Percentiles rank a stretch among this genome's conserved stretches.
phyloP scores from a whole-genome alignment of 53 echinoderm and acorn worm genomes.

The Echinometra lucunter region DNA sequence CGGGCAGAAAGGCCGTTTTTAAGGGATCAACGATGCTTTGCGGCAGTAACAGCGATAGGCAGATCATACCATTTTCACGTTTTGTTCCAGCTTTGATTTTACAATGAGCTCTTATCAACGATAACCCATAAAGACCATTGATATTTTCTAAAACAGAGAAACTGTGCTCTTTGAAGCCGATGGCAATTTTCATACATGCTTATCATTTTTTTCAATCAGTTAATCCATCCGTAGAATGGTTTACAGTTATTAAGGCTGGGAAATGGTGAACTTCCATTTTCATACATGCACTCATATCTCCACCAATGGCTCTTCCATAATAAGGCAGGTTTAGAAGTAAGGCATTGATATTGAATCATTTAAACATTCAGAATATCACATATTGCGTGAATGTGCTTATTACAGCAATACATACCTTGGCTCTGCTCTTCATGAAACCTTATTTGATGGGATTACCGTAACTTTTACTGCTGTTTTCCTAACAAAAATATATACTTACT shows the following conservation, averaged over 20 bases:
- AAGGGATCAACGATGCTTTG: constrained; percentile 11
- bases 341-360: background rate
- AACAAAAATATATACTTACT: too few species aligned
- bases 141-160: background rate
- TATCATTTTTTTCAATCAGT: background rate
- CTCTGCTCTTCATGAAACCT: background rate
- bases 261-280: background rate
- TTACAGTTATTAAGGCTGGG: constrained; percentile 7
- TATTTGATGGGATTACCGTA: background rate
- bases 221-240: background rate
- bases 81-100: background rate
- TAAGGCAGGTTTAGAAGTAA: background rate
- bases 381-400: background rate
- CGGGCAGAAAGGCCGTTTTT: background rate
- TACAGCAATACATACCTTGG: background rate
- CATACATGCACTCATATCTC: background rate
- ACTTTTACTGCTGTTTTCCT: too few species aligned
- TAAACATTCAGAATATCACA: background rate
- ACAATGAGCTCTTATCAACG: background rate
- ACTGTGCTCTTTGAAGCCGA: background rate
- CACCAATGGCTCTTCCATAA: background rate
- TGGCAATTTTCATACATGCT: background rate
- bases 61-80: background rate
- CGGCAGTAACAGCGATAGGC: background rate
- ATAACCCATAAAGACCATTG: background rate